Evolutionary conservation across 92 coral and sea anemone species (phyloP).

Genomic region (Epizoanthus fatuus): DNA sequence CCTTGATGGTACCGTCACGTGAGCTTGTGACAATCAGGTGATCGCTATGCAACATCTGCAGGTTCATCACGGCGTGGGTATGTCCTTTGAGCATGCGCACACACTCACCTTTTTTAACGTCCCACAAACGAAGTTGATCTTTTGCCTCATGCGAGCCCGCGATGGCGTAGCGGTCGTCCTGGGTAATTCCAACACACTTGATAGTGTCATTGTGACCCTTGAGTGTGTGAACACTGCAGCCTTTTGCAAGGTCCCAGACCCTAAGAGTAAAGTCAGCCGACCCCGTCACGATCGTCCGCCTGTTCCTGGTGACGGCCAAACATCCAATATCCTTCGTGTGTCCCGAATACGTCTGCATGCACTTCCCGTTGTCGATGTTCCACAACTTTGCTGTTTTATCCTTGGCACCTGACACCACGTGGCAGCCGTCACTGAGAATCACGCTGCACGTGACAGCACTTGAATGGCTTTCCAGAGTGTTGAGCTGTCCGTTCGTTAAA

Average conservation of each 20-base stretch:
- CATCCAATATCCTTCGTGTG: constrained; percentile 77
- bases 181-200: constrained; percentile 75
- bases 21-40: constrained; percentile 79
- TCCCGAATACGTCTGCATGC: constrained; percentile 65
- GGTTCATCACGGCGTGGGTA: constrained; percentile 85
- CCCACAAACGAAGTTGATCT: constrained; percentile 86
- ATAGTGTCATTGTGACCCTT: constrained; percentile 77
- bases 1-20: constrained; percentile 88
- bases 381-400: constrained; percentile 82
- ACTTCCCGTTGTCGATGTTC: constrained; percentile 60
- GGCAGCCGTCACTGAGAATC: constrained; percentile 55
- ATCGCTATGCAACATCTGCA: constrained; percentile 52
- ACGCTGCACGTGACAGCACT: constrained; percentile 66
- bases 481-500: constrained; percentile 35
- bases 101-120: constrained; percentile 68
- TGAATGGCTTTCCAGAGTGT: constrained; percentile 70
- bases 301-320: constrained; percentile 72
- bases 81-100: constrained; percentile 76
- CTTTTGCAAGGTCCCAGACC: constrained; percentile 68
- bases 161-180: constrained; percentile 72
- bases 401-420: constrained; percentile 78
- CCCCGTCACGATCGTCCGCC: constrained; percentile 70
- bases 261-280: constrained; percentile 79
- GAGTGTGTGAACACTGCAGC: constrained; percentile 59
- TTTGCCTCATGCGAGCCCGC: constrained; percentile 91